A percentile compares a stretch with the other conserved stretches of the same genome.
phyloP scores from a whole-genome alignment of 2,113 vertebrate genomes.

The Lagopus muta region DNA sequence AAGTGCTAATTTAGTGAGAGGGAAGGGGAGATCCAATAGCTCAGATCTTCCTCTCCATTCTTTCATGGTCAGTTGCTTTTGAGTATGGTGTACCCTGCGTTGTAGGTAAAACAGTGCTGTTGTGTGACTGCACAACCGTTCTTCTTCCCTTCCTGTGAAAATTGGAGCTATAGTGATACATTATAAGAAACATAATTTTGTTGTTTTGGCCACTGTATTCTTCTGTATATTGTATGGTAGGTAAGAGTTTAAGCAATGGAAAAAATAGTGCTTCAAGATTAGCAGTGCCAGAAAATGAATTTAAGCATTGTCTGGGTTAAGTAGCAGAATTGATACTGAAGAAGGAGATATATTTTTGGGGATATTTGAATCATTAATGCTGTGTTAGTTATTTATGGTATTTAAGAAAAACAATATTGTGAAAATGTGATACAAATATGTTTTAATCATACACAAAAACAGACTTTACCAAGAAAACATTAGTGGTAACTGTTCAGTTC shows the following conservation, averaged over 20 bases:
- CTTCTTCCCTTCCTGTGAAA: not conserved
- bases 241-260: not conserved
- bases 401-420: not conserved
- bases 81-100: not conserved
- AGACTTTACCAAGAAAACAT: not conserved
- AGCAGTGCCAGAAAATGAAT: not conserved
- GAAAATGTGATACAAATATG: not conserved
- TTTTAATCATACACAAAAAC: not conserved
- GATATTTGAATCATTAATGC: not conserved
- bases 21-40: not conserved
- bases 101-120: not conserved
- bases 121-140: not conserved
- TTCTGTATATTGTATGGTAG: not conserved
- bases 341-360: not conserved
- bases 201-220: not conserved
- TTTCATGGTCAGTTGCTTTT: not conserved
- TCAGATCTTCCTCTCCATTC: not conserved
- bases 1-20: not conserved
- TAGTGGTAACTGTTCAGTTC: slow-evolving; percentile 26
- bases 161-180: not conserved
- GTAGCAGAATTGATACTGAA: not conserved
- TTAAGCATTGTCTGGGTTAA: not conserved
- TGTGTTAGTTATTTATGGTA: not conserved
- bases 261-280: not conserved
- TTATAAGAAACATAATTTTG: not conserved